Percentiles rank a stretch among this genome's conserved stretches.
Evolutionary conservation across 2,797 vertebrate genomes (phyloP).

Genomic region (Rhinatrema bivittatum): DNA sequence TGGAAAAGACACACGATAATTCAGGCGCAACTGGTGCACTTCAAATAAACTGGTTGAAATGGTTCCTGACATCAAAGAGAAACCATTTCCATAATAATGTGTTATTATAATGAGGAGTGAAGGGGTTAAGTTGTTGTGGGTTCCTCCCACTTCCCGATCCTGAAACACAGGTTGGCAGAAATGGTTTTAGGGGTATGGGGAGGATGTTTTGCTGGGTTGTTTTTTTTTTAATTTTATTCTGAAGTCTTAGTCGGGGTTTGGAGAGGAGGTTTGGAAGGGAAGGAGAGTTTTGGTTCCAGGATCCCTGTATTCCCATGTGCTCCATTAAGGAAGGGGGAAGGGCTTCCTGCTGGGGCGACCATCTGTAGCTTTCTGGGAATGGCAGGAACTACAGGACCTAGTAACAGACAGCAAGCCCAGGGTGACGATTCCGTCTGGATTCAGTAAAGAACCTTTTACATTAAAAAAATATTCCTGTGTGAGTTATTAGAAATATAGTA

Average conservation of each 20-base stretch:
- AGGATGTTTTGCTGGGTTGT: too few species aligned
- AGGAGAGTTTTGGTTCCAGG: constrained; percentile 79
- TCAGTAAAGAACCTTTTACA: too few species aligned
- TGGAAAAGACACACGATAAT: constrained; percentile 49
- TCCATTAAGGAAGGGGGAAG: constrained; percentile 82
- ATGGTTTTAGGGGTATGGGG: constrained; percentile 52
- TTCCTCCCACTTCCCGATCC: constrained; percentile 44
- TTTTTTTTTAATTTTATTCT: constrained; percentile 8
- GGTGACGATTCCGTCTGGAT: constrained; percentile 46
- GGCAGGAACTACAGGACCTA: constrained; percentile 60
- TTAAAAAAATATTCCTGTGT: constrained; percentile 18
- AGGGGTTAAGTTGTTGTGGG: constrained; percentile 67
- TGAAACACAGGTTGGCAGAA: constrained; percentile 57
- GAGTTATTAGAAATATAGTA: constrained; percentile 24
- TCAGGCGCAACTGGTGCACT: constrained; percentile 56
- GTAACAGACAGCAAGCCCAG: constrained; percentile 47
- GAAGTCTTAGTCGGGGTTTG: constrained; percentile 59
- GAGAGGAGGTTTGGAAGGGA: constrained; percentile 80
- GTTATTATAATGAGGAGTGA: constrained; percentile 55
- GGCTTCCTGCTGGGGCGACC: constrained; percentile 81
- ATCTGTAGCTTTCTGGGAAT: constrained; percentile 67
- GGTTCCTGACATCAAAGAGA: constrained; percentile 55
- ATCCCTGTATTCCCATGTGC: constrained; percentile 81
- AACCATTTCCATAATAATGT: constrained; percentile 49
- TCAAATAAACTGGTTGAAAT: constrained; percentile 53